phyloP scores from a whole-genome alignment of 2,113 vertebrate genomes.

The Helogale parvula region DNA sequence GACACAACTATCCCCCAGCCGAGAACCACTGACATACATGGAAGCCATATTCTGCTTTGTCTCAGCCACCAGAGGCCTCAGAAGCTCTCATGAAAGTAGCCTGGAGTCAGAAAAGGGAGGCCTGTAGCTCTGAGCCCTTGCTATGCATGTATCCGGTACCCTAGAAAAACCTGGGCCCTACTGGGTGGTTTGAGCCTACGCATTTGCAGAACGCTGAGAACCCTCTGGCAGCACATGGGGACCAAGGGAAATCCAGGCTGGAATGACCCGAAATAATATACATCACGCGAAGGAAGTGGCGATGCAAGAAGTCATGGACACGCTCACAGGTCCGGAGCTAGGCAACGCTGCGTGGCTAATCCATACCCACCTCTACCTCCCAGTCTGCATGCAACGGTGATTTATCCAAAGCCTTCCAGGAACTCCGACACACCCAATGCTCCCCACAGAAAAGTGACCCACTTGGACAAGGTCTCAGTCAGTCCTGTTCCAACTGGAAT shows the following conservation, averaged over 20 bases:
- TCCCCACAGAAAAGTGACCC: neutral
- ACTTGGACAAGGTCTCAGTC: conserved; percentile 24
- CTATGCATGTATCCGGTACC: neutral
- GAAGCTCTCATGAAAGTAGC: neutral
- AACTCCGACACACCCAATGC: neutral
- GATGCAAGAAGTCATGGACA: neutral
- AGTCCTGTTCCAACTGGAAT: neutral
- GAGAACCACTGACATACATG: neutral
- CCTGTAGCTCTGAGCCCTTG: neutral
- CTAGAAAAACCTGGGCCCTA: neutral
- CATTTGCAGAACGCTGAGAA: neutral
- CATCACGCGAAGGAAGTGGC: neutral
- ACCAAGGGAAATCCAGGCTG: neutral
- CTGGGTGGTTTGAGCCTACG: neutral
- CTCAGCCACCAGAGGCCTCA: neutral
- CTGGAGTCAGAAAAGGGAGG: neutral
- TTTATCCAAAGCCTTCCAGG: neutral
- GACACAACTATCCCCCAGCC: neutral
- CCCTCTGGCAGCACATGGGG: neutral
- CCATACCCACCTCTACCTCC: neutral
- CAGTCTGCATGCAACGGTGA: neutral
- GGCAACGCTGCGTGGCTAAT: neutral
- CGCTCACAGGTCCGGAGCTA: neutral
- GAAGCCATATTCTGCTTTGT: neutral
- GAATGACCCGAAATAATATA: neutral